These are phyloP conservation scores for Nemoura dubitans DNA, from an alignment of 2,888 invertebrate species.

Conservation along the genomic window DNA sequence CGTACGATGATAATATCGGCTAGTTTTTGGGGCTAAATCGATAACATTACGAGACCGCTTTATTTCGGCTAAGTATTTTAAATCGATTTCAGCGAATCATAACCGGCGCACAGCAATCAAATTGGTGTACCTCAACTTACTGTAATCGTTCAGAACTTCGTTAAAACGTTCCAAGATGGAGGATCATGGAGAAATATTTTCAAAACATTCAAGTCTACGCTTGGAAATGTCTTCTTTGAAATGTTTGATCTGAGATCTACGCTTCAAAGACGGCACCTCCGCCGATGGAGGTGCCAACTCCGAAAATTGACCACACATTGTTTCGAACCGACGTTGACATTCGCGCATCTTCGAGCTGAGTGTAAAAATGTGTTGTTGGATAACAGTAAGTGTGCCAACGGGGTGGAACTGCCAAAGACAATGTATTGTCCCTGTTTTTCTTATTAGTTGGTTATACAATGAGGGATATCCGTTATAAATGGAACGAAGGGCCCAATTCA, in stretches of 20 bases:
- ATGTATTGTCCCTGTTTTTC: slow-evolving; percentile 31
- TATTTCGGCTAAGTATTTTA: no score
- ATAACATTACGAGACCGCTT: no score
- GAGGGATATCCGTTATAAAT: slow-evolving; percentile 97
- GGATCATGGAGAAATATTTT: no score
- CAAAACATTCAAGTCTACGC: no score
- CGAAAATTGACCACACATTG: background rate
- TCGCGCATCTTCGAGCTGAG: background rate
- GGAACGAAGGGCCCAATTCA: slow-evolving; percentile 95
- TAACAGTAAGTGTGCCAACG: background rate
- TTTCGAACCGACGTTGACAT: background rate
- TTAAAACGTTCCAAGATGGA: no score
- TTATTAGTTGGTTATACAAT: slow-evolving; percentile 95
- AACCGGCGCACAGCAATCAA: no score
- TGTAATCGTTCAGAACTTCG: no score
- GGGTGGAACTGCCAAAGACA: slow-evolving; percentile 5
- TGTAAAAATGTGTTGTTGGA: background rate
- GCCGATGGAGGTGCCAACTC: background rate
- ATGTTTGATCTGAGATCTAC: no score
- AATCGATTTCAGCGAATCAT: background rate
- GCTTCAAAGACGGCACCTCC: background rate
- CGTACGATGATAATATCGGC: background rate
- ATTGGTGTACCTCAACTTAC: no score
- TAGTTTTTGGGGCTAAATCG: background rate
- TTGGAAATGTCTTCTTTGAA: no score